Percentiles rank a stretch among this genome's conserved stretches.
Conservation (phyloP, 1,140 invertebrate genomes). For the Coelopa frigida region DNA sequence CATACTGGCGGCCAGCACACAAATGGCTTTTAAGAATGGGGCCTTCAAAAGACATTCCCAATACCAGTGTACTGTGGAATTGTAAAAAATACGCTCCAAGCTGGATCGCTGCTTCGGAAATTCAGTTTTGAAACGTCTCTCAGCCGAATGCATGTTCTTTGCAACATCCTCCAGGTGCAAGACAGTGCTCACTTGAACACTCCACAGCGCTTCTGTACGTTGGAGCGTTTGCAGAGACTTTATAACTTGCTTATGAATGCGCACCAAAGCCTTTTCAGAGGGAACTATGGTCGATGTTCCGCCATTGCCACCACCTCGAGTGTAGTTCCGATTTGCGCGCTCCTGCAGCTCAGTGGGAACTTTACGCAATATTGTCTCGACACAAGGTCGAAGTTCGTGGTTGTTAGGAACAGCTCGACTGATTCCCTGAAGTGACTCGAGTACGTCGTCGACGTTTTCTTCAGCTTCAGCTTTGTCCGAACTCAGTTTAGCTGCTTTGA, state of each 20-base stretch:
- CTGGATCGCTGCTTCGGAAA: constrained; percentile 56
- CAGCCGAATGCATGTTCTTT: constrained; percentile 68
- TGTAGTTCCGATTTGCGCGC: constrained; percentile 49
- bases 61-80: constrained; percentile 81
- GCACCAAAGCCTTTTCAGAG: constrained; percentile 71
- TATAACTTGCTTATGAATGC: constrained; percentile 76
- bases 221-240: constrained; percentile 81
- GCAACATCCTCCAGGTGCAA: constrained; percentile 82
- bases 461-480: constrained; percentile 96
- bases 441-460: constrained; percentile 88
- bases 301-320: constrained; percentile 59
- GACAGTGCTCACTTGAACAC: constrained; percentile 70
- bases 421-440: constrained; percentile 75
- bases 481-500: constrained; percentile 94
- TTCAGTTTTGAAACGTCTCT: constrained; percentile 69
- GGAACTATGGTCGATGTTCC: constrained; percentile 64
- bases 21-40: constrained; percentile 65
- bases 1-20: constrained; percentile 67
- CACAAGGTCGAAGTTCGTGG: constrained; percentile 59
- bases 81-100: constrained; percentile 54
- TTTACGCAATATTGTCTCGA: constrained; percentile 86
- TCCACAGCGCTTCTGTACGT: constrained; percentile 89
- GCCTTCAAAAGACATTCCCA: constrained; percentile 80
- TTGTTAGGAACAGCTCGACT: constrained; percentile 58
- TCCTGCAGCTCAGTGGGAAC: constrained; percentile 62